Evolutionary conservation across 2,113 vertebrate genomes (phyloP), one percentile per base, ranked within the genome.

Genomic region (Polypterus senegalus): DNA sequence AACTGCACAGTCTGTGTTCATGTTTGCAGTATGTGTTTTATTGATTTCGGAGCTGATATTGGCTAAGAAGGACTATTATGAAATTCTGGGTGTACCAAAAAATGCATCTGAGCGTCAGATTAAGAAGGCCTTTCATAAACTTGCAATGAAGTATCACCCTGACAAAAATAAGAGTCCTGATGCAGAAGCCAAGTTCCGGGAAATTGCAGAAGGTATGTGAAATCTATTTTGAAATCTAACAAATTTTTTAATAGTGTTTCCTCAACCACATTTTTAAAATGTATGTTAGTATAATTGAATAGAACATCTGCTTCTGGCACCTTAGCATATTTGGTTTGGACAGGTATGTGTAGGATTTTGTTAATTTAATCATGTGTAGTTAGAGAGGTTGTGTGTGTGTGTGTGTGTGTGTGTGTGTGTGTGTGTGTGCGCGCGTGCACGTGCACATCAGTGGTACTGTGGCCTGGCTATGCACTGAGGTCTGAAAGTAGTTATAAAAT

Each of bases 41-140:
- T 90, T 97, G 79, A 93, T 97, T 82, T 88, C 91, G 0, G 94
- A 97, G 79, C 80, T 97, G 73, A 92, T 97, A 79, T 70, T 96
- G 73, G 94, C 93, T 3, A 87, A 88, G 58, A 86, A 88, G 66
- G 94, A 88, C 79, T 97, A 94, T 75, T 99, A 98, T 61, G 92
- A 95, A 63, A 82, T 97, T 43, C 85, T 99, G 66, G 95, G 93
- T 63, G 84, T 99, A 66, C 89, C 94, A 53, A 93, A 81, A 79
- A 92, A 87, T 9, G 92, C 95, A 11, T 88, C 89, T 4, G 91
- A 97, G 11, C 90, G 91, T 5, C 92, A 97, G 71, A 95, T 99
- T 70, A 97, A 99, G 78, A 99, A 98, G 67, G 91, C 93, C 1
- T 99, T 98, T 81, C 93, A 97, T 54, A 95, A 91, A 52, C 74